phyloP scores from a whole-genome alignment of 2,113 vertebrate genomes.

The Ciconia maguari region DNA sequence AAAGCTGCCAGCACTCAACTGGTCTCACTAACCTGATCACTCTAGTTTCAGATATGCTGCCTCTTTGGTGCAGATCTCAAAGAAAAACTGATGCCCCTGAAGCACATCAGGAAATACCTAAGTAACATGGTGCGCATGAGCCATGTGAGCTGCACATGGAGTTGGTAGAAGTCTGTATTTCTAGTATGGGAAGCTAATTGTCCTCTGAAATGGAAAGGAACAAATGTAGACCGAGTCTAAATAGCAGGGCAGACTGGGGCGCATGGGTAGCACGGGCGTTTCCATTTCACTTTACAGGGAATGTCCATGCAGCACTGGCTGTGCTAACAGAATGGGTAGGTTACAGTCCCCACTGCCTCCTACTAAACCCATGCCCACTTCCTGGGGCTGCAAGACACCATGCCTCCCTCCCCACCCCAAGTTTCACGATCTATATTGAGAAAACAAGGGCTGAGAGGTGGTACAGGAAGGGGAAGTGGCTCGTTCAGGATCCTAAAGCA shows the following conservation, averaged over 20 bases:
- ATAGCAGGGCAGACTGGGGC: neutral
- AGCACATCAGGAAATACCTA: neutral
- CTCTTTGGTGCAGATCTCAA: neutral
- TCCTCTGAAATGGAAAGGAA: neutral
- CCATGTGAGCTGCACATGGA: neutral
- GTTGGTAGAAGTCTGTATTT: neutral
- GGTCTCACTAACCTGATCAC: neutral
- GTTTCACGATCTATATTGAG: neutral
- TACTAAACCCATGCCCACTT: neutral
- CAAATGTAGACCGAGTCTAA: neutral
- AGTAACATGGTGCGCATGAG: neutral
- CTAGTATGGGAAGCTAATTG: neutral
- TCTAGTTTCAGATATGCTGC: neutral
- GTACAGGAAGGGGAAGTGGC: neutral
- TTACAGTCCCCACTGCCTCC: neutral
- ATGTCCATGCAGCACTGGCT: neutral
- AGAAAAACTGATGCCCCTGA: neutral
- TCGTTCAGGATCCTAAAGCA: neutral
- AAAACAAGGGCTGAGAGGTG: neutral
- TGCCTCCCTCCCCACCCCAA: neutral
- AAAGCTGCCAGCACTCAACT: neutral
- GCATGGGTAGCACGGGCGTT: neutral
- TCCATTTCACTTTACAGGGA: neutral
- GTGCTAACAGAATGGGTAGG: neutral
- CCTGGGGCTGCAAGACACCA: neutral